phyloP scores from a whole-genome alignment of 2,113 vertebrate species.

The Cyphotilapia sp. region DNA sequence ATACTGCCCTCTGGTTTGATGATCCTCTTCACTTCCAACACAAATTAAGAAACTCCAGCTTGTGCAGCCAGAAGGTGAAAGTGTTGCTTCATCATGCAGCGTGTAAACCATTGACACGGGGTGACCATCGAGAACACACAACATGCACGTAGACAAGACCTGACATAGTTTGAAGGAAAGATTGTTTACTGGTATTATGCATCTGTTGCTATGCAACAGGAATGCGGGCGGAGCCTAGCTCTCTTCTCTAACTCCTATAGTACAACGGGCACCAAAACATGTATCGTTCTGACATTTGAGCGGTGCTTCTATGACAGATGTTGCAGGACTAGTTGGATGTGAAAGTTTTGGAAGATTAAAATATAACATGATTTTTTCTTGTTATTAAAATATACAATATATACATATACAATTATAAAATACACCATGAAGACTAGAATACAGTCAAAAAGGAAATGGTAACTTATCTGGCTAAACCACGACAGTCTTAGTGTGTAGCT shows the following conservation, averaged over 20 bases:
- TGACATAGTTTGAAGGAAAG: neutral
- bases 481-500: neutral
- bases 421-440: neutral
- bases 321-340: neutral
- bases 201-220: neutral
- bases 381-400: neutral
- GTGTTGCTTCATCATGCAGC: conserved; percentile 76
- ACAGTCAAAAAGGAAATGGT: neutral
- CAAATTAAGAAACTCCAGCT: conserved; percentile 89
- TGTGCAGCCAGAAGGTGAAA: conserved; percentile 80
- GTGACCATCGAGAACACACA: neutral
- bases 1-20: conserved; percentile 90
- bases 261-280: neutral
- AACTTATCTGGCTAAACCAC: neutral
- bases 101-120: conserved; percentile 68
- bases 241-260: neutral
- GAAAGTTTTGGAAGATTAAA: neutral
- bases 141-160: neutral
- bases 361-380: neutral
- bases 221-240: neutral
- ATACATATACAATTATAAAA: neutral
- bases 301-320: neutral
- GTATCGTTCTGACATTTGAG: neutral
- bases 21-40: conserved; percentile 88
- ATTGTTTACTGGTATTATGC: neutral